Base-by-base conservation (phyloP, 2,797 vertebrate species). In the Syndactyla subalaris region DNA sequence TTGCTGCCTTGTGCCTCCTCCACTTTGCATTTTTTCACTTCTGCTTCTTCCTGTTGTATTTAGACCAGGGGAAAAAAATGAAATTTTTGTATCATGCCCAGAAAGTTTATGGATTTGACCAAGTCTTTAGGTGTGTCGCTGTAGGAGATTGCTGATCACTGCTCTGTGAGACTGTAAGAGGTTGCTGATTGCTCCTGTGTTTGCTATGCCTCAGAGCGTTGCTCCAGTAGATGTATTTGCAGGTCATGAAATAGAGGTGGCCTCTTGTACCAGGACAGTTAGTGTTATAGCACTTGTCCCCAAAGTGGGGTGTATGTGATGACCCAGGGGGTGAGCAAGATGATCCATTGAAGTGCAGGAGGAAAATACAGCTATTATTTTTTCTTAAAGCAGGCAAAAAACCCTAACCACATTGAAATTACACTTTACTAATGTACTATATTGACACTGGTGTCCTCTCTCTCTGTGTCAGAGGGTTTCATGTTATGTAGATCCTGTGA, bases 261-360 rank as follows among this genome's bases (percentile, higher is more conserved):
- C 38, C 26, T 61, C 15, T 73, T 45, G 12, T 14, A 41, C 9
- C 43, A 36, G 29, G 12, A 48, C 10, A 67, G 21, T 49, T 15
- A 51, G 0, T 0, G 0, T 70, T 88, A 2, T 1, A 55, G 41
- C 45, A 76, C 19, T 55, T 21, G 17, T 55, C 29, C 45, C n/a
- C 30, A 29, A 20, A 78, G 43, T 45, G 36, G 17, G 10, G 3
- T 38, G 8, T 23, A 3, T 26, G n/a, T 76, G n/a, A 21, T 70
- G 43, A 24, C 63, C 38, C 20, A 51, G 11, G 4, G 1, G 1
- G 6, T 48, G 16, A 63, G 34, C 74, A 77, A 59, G 68, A 21
- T 63, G 5, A 58, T 70, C 29, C 46, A 4, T 18, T 62, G 22
- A 23, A 7, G 4, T 85, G 36, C 30, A 72, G 45, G 41, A 88